phyloP scores from a whole-genome alignment of 2,113 vertebrate species.

The Cromileptes altivelis region DNA sequence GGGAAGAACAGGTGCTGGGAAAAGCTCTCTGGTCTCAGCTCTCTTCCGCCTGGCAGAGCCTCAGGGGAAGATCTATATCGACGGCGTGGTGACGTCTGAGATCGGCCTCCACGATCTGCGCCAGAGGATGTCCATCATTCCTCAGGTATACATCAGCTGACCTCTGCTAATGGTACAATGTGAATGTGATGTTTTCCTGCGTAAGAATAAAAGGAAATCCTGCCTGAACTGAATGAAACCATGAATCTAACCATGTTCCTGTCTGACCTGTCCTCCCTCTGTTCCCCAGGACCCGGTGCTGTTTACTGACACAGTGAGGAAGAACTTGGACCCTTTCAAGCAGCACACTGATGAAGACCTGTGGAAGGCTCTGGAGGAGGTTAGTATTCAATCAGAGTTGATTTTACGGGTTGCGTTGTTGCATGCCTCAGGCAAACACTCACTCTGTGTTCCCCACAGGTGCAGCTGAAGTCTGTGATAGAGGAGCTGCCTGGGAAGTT shows the following conservation, averaged over 20 bases:
- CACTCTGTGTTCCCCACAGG: conserved; percentile 75
- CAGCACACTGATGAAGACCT: conserved; percentile 92
- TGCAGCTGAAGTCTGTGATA: conserved; percentile 93
- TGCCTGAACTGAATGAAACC: too few relatives aligned
- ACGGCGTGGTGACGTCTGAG: conserved; percentile 91
- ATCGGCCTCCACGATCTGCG: conserved; percentile 95
- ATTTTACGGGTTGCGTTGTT: too few relatives aligned
- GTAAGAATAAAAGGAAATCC: too few relatives aligned
- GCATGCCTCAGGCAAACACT: too few relatives aligned
- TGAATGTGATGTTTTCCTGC: too few relatives aligned
- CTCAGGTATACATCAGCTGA: conserved; percentile 86
- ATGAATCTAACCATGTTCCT: too few relatives aligned
- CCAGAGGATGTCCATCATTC: conserved; percentile 97
- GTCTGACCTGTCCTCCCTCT: too few relatives aligned
- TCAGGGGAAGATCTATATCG: conserved; percentile 93
- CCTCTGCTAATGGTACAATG: too few relatives aligned
- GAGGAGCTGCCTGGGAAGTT: conserved; percentile 90
- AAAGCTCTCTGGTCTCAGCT: conserved; percentile 94
- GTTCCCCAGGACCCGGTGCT: conserved; percentile 91
- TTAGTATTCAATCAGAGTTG: not conserved
- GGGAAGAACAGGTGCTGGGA: conserved; percentile 95
- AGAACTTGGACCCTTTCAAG: conserved; percentile 95
- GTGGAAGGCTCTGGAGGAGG: conserved; percentile 93
- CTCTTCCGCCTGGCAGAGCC: conserved; percentile 95
- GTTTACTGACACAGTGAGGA: conserved; percentile 95